A percentile compares a stretch with the other conserved stretches of the same genome.
Evolutionary conservation across 2,113 vertebrate genomes (phyloP).

Genomic region (Takifugu bimaculatus): DNA sequence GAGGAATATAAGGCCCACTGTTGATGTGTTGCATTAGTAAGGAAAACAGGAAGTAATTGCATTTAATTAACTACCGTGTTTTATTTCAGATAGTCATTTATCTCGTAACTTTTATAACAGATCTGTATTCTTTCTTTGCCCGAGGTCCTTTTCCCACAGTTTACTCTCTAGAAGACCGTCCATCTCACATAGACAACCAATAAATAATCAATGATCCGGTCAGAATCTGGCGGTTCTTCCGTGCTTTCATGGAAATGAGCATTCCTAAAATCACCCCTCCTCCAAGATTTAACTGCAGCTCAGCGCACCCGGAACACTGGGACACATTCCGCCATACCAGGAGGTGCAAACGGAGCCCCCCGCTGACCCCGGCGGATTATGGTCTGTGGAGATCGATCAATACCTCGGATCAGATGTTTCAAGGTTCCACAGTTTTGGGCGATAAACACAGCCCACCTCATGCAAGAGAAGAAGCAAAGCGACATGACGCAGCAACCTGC

Average conservation of each 20-base stretch:
- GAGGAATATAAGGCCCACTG: no score
- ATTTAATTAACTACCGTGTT: no score
- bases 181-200: no score
- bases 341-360: slow-evolving; percentile 26
- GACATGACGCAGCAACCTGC: slow-evolving; percentile 25
- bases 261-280: slow-evolving; percentile 9
- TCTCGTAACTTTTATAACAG: no score
- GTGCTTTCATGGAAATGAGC: not conserved
- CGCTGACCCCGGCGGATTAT: not conserved
- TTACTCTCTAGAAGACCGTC: no score
- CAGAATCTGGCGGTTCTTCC: not conserved
- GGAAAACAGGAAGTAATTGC: no score
- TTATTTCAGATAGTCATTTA: no score
- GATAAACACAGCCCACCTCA: slow-evolving; percentile 52
- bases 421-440: no score
- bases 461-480: slow-evolving; percentile 36
- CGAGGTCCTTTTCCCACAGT: no score
- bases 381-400: slow-evolving; percentile 20
- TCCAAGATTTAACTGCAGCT: slow-evolving; percentile 3
- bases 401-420: not conserved
- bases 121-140: no score
- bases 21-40: no score
- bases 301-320: slow-evolving; percentile 23
- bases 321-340: slow-evolving; percentile 36
- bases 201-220: no score